Evolutionary conservation across 1,140 invertebrate genomes (phyloP).

Genomic region (Lutraria rhynchaena): DNA sequence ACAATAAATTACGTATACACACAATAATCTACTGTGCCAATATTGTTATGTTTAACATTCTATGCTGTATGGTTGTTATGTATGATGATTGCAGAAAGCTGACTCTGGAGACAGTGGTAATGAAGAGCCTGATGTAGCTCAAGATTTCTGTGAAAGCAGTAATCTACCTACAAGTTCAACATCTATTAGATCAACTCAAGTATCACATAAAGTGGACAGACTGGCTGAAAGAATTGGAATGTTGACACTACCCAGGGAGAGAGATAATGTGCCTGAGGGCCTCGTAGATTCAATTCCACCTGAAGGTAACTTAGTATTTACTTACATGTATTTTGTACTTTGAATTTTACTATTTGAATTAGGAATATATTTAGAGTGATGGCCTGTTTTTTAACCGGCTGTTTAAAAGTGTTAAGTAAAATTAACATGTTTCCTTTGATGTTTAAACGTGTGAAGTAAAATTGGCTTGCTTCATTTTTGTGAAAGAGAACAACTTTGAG

Average conservation of each 20-base stretch:
- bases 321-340: constrained; percentile 5
- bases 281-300: constrained; percentile 86
- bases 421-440: too few species aligned
- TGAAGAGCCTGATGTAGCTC: constrained; percentile 89
- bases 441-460: too few species aligned
- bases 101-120: constrained; percentile 96
- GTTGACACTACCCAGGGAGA: constrained; percentile 78
- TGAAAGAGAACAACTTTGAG: too few species aligned
- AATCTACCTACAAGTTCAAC: constrained; percentile 33
- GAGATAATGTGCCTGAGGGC: constrained; percentile 78
- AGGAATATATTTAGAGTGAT: neutral
- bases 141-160: constrained; percentile 81
- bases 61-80: too few species aligned
- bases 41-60: too few species aligned
- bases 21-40: too few species aligned
- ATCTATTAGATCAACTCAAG: constrained; percentile 19
- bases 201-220: constrained; percentile 79
- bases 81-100: constrained; percentile 90
- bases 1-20: too few species aligned
- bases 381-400: too few species aligned
- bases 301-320: constrained; percentile 83
- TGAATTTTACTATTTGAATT: neutral
- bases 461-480: too few species aligned
- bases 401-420: too few species aligned
- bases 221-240: constrained; percentile 81